phyloP scores from a whole-genome alignment of 2,113 vertebrate species.

The Gymnorhina tibicen region DNA sequence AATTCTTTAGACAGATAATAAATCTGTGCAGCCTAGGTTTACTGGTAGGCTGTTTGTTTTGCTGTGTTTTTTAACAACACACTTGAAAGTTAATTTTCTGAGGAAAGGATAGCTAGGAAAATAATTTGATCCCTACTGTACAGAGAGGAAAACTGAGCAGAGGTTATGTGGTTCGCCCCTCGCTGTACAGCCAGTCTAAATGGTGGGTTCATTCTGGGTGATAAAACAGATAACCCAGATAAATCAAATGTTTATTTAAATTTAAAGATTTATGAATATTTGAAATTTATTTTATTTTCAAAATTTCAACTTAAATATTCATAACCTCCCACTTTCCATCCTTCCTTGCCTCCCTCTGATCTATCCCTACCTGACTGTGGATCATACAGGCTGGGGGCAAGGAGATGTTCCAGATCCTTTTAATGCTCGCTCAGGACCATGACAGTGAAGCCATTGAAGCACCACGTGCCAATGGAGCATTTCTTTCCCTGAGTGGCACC shows the following conservation, averaged over 20 bases:
- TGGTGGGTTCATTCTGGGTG: background rate
- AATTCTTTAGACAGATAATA: background rate
- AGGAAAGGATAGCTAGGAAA: background rate
- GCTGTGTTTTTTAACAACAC: background rate
- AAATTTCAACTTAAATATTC: background rate
- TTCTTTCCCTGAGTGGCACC: background rate
- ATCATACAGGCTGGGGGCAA: background rate
- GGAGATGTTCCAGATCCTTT: background rate
- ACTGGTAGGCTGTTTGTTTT: background rate
- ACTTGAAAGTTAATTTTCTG: background rate
- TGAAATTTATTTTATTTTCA: background rate
- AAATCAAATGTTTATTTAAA: background rate
- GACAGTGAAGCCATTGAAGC: background rate
- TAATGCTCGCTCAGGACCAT: fast-evolving
- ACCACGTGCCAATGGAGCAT: fast-evolving
- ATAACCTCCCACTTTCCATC: background rate
- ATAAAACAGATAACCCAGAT: background rate
- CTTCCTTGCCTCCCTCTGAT: background rate
- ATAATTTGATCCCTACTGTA: background rate
- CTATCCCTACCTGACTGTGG: background rate
- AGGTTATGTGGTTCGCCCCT: background rate
- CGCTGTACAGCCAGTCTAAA: fast-evolving
- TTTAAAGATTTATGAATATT: background rate
- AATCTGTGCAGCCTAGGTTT: background rate
- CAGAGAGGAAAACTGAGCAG: background rate